Evolutionary conservation across 2,888 invertebrate species (phyloP).

Genomic region (Eurois occulta): DNA sequence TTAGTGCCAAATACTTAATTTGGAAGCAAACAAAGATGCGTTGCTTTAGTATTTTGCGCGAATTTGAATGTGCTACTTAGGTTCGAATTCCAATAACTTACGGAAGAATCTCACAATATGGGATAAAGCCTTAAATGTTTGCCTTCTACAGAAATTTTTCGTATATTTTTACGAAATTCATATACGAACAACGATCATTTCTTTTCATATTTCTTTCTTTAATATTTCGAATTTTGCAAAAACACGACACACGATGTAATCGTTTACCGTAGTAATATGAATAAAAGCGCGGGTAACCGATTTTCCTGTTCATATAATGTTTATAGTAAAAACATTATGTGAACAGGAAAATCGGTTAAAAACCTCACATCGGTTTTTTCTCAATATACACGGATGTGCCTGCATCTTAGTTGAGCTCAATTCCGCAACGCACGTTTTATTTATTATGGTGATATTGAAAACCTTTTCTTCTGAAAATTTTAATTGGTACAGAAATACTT

Average conservation of each 20-base stretch:
- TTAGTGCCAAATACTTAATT: not conserved
- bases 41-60: not conserved
- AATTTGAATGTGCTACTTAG: not conserved
- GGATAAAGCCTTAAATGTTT: not conserved
- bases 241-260: not conserved
- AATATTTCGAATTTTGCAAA: not conserved
- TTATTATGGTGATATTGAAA: not conserved
- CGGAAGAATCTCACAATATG: not conserved
- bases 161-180: not conserved
- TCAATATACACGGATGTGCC: not conserved
- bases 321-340: too few relatives aligned
- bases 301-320: constrained; percentile 18
- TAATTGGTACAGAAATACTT: not conserved
- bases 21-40: not conserved
- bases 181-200: not conserved
- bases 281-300: not conserved
- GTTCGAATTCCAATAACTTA: not conserved
- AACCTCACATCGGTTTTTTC: too few relatives aligned
- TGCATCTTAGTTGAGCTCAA: not conserved
- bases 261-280: not conserved
- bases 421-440: not conserved
- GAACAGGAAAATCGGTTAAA: constrained; percentile 5
- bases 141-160: not conserved
- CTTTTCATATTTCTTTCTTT: not conserved
- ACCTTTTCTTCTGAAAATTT: not conserved